Evolutionary conservation across 2,113 vertebrate genomes (phyloP).

Genomic region (Protobothrops flavoviridis): DNA sequence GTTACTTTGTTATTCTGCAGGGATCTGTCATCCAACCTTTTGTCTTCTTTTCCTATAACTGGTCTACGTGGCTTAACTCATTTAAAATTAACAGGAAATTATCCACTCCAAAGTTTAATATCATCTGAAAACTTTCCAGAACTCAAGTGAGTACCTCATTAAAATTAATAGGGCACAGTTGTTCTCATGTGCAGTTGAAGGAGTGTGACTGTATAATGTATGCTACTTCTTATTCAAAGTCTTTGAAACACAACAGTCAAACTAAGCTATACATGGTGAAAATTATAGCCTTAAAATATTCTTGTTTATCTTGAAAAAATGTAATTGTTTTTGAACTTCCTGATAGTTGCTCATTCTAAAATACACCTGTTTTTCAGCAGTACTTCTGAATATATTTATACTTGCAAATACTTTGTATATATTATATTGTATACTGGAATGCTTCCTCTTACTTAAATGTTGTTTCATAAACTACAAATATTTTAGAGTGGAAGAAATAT

Average conservation of each 20-base stretch:
- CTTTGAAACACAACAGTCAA: conserved; percentile 63
- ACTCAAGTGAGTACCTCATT: conserved; percentile 85
- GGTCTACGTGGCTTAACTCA: conserved; percentile 90
- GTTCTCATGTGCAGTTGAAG: conserved; percentile 70
- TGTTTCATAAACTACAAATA: conserved; percentile 30
- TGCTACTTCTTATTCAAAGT: conserved; percentile 53
- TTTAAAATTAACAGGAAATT: conserved; percentile 92
- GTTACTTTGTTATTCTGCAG: conserved; percentile 73
- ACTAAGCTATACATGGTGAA: conserved; percentile 64
- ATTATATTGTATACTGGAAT: conserved; percentile 37
- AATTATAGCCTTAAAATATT: conserved; percentile 60
- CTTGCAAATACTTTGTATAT: conserved; percentile 42
- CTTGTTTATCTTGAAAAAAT: conserved; percentile 62
- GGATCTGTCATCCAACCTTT: conserved; percentile 90
- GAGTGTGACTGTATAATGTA: conserved; percentile 58
- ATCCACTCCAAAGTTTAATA: conserved; percentile 82
- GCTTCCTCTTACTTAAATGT: neutral
- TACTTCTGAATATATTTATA: conserved; percentile 37
- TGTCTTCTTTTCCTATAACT: conserved; percentile 85
- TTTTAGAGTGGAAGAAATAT: conserved; percentile 3
- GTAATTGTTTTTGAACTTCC: conserved; percentile 58
- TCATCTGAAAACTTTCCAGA: conserved; percentile 87
- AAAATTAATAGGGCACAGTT: conserved; percentile 75
- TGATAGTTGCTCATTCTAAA: conserved; percentile 41
- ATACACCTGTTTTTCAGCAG: conserved; percentile 66